Base-by-base conservation (phyloP, 1,140 invertebrate species). In the Patella vulgata region DNA sequence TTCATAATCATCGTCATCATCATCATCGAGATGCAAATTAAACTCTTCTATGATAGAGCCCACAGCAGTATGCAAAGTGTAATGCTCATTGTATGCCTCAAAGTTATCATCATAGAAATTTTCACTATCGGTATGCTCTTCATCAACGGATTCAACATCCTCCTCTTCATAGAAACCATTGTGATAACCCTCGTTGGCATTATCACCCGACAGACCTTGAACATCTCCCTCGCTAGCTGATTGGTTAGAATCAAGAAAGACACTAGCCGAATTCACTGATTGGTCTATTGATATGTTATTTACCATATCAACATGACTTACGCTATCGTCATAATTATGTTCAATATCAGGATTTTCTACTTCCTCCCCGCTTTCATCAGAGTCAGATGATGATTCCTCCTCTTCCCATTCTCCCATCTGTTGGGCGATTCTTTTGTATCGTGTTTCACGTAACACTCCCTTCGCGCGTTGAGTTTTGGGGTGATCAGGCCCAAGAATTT, bases 401-500 rank as follows among this genome's bases (percentile, higher is more conserved):
- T 47, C 43, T 36, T 73, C 71, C 69, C 66, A 71, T 50, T 81
- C 79, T 12, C 77, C 75, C 11, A 80, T 71, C 47, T 77, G 68
- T 56, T 73, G 75, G 1, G 80, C 80, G 39, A 81, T 81, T 33
- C 70, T 68, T 30, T 70, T 56, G 68, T 82, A 82, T 14, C 78
- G 61, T 19, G 73, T 73, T 68, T 84, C 82, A 14, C 76, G 42
- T 25, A 84, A 67, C 12, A 84, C 80, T 30, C 79, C 77, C 64
- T 79, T 81, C 4, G 80, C 82, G 11, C 82, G 72, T 30, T 77
- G 60, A 17, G 82, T 82, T 54, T 84, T 84, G 25, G 81, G 81
- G 47, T 84, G 81, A 19, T 80, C 75, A 11, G 81, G 80, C 1
- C 82, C 82, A 9, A 82, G 74, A 30, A 84, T 78, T 57, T 81